Conservation (phyloP, 2,113 vertebrate genomes). For the Lophotis ruficrista region DNA sequence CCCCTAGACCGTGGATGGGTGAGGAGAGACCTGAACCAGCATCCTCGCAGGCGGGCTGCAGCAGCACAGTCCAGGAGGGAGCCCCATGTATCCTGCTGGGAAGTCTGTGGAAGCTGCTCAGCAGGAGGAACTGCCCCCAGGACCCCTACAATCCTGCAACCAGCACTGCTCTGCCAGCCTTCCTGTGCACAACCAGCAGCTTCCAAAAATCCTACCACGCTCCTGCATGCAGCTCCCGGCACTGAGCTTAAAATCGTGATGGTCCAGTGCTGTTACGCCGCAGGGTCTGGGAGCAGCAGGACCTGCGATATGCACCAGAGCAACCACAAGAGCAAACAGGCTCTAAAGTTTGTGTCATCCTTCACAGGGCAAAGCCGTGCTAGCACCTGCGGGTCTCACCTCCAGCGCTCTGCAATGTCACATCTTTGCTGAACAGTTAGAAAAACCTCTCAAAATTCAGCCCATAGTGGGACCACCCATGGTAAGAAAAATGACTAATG, state of each 20-base stretch:
- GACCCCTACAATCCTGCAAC: not conserved
- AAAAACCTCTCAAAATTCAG: constrained; percentile 21
- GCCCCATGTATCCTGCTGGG: not conserved
- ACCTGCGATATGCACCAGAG: not conserved
- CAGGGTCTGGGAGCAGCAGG: not conserved
- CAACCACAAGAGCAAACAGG: not conserved
- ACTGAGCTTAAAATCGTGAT: not conserved
- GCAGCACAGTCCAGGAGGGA: not conserved
- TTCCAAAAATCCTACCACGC: not conserved
- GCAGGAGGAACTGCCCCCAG: not conserved
- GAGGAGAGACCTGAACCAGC: not conserved
- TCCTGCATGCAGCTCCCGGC: not conserved
- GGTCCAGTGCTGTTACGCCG: accelerated
- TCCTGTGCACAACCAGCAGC: not conserved
- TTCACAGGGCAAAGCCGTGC: accelerated
- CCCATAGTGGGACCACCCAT: constrained; percentile 34
- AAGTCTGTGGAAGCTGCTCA: not conserved
- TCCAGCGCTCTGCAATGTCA: not conserved
- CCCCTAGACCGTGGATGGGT: accelerated
- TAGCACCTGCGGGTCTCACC: not conserved
- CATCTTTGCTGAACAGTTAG: not conserved
- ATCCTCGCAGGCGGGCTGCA: not conserved
- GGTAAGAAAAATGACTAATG: constrained; percentile 56
- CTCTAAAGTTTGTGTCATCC: not conserved
- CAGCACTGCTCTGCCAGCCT: not conserved